Base-by-base conservation (phyloP, 2,888 invertebrate species). In the Drosophila pullipes region DNA sequence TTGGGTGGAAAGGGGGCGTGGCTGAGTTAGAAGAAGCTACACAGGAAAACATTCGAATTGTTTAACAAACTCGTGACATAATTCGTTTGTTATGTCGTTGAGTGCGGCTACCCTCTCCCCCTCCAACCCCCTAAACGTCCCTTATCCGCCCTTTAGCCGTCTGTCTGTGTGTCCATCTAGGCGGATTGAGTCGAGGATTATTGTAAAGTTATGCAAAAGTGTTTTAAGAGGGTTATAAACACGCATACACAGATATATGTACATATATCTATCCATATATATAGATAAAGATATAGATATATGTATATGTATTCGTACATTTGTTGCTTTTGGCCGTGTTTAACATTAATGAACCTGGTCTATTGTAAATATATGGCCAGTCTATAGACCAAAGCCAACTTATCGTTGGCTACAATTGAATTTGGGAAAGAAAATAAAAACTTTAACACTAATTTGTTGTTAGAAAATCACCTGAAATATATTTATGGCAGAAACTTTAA, bases 1-100 rank as follows among this genome's bases (percentile, higher is more conserved):
- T 10, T 41, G 72, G 35, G 55, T 13, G 69, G 68, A 16, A 33
- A 59, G 41, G 39, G 33, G 30, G 31, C n/a, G 60, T n/a, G 35
- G 18, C 35, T 30, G 31, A 49, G 55, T 39, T 49, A 18, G 53
- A 50, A 53, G 53, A 50, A 35, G 68, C 63, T 60, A 53, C 52
- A 59, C 67, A 77, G 69, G 81, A 78, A 82, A 82, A 75, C 81
- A 81, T 82, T 82, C 82, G 76, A 82, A 82, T 82, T 82, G 82
- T 82, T 82, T 82, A 82, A 81, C 83, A 83, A 83, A 83, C 78
- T 88, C 89, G 81, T 79, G 86, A 67, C 84, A 84, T 83, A 86
- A 84, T 84, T 84, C 81, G 84, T 79, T 81, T 79, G 82, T 76
- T 69, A 78, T 73, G 82, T 85, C 78, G 77, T 83, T 82, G 79